Base-by-base conservation (phyloP, 2,797 vertebrate species). In the Cuculus canorus region DNA sequence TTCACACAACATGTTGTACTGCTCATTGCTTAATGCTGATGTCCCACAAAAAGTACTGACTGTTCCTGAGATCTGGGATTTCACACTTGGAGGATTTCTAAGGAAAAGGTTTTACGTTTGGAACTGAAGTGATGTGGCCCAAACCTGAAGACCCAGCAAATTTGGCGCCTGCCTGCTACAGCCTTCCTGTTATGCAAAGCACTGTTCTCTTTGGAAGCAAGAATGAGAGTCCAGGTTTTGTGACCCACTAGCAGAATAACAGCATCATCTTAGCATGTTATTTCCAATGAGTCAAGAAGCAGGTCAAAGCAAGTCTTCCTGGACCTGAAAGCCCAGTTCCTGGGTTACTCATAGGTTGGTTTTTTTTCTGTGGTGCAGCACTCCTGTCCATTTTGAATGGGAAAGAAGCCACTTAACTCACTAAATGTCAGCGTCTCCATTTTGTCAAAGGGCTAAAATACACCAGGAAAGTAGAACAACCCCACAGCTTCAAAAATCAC, bases 141-240 rank as follows among this genome's bases (percentile, higher is more conserved):
- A 1, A 41, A 77, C 33, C 14, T 23, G 25, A 47, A 63, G 69
- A 60, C 2, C 2, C 1, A 0, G 50, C 16, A 61, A 7, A 6
- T 21, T 8, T 0, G 0, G 75, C 0, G 14, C 43, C 71, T n/a
- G 70, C 41, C 73, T 32, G 61, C 13, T 2, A 2, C 24, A 30
- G 60, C 80, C 71, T 22, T 17, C 47, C 35, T 1, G 0, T 22
- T 12, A 35, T 1, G 1, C 69, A 64, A 78, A 78, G 57, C 60
- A 22, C 28, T 5, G 43, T 33, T n/a, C 78, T 47, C 73, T 43
- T 32, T 41, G 82, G 59, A 54, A 94, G 73, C 56, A 30, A 35
- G 28, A 41, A 35, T 2, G n/a, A 78, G 60, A 0, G 16, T 17
- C 72, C 82, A 52, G 25, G 13, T 52, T 64, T 82, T 63, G 53